phyloP scores from a whole-genome alignment of 2,888 invertebrate species.

The Cephus rjabovi region DNA sequence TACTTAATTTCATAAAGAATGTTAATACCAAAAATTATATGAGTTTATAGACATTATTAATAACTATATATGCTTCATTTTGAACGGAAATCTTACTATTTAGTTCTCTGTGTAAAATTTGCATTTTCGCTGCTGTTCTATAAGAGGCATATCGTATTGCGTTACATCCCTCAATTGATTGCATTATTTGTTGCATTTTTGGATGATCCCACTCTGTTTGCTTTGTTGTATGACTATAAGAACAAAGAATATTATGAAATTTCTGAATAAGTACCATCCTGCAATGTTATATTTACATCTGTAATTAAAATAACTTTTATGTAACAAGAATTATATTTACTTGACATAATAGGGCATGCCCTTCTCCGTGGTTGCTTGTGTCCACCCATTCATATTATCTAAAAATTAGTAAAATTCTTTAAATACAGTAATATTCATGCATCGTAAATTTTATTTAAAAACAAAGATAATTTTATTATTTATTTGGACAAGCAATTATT shows the following conservation, averaged over 20 bases:
- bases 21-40: slow-evolving; percentile 5
- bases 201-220: slow-evolving; percentile 73
- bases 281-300: background rate
- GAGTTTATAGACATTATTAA: slow-evolving; percentile 11
- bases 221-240: slow-evolving; percentile 69
- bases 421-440: background rate
- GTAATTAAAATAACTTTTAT: background rate
- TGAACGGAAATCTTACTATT: slow-evolving; percentile 69
- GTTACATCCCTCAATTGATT: slow-evolving; percentile 74
- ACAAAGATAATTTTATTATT: background rate
- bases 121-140: slow-evolving; percentile 80
- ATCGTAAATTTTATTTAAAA: background rate
- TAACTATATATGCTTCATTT: slow-evolving; percentile 18
- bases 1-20: background rate
- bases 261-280: background rate
- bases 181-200: slow-evolving; percentile 71
- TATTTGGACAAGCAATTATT: background rate
- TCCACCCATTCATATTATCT: slow-evolving; percentile 61
- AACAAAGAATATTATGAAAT: slow-evolving; percentile 19
- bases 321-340: slow-evolving; percentile 60
- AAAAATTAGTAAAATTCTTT: background rate
- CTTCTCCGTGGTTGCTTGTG: slow-evolving; percentile 72
- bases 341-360: slow-evolving; percentile 73
- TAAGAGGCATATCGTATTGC: slow-evolving; percentile 82
- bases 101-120: slow-evolving; percentile 73